phyloP scores from a whole-genome alignment of 2,113 vertebrate genomes.

The Verasper variegatus region DNA sequence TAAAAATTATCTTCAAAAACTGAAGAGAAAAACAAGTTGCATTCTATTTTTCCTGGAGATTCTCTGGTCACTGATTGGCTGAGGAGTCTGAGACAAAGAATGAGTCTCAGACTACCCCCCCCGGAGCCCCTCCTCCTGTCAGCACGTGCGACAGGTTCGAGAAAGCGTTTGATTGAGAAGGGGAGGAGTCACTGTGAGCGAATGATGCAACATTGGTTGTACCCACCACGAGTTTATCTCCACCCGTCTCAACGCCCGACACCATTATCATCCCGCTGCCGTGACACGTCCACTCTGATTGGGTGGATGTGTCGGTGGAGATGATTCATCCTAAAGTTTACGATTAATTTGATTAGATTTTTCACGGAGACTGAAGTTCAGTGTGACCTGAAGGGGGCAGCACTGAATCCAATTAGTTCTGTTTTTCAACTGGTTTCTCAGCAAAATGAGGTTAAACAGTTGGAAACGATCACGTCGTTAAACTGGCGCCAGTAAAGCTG shows the following conservation, averaged over 20 bases:
- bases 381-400: background rate
- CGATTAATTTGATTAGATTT: too few species aligned
- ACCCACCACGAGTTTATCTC: slow-evolving; percentile 40
- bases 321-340: background rate
- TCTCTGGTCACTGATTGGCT: slow-evolving; percentile 19
- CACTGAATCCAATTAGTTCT: background rate
- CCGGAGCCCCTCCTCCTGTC: background rate
- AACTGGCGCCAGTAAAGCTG: too few species aligned
- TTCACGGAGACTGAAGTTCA: background rate
- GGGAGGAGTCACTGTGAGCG: slow-evolving; percentile 17
- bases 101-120: too few species aligned
- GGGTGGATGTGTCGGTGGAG: background rate
- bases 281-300: too few species aligned
- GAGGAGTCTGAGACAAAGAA: background rate
- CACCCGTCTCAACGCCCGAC: background rate
- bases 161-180: slow-evolving; percentile 40
- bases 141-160: slow-evolving; percentile 15
- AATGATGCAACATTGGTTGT: slow-evolving; percentile 51
- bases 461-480: too few species aligned
- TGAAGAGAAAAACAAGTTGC: slow-evolving; percentile 31
- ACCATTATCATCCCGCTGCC: too few species aligned
- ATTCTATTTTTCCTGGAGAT: slow-evolving; percentile 16
- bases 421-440: background rate
- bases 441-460: too few species aligned
- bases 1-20: slow-evolving; percentile 30